Conservation (phyloP, 2,797 vertebrate genomes). For the Morelia viridis region DNA sequence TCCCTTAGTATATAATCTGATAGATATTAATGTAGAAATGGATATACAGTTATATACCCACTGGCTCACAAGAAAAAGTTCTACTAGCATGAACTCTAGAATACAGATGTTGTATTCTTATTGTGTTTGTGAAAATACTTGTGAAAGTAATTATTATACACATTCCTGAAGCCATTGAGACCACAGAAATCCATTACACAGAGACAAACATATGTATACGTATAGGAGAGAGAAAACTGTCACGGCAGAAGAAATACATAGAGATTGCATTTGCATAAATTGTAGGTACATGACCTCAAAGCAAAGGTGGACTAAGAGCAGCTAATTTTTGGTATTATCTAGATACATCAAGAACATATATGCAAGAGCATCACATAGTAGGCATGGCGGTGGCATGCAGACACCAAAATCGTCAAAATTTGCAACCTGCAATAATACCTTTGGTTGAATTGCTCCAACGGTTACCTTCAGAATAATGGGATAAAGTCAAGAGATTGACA, state of each 20-base stretch:
- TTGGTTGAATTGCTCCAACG: constrained; percentile 99
- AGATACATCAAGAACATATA: constrained; percentile 72
- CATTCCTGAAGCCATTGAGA: not conserved
- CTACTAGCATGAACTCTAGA: constrained; percentile 57
- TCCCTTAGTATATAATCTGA: constrained; percentile 35
- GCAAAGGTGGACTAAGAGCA: not conserved
- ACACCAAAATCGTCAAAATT: constrained; percentile 87
- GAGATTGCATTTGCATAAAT: not conserved
- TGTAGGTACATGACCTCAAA: not conserved
- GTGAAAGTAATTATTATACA: not conserved
- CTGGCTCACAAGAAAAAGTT: constrained; percentile 9
- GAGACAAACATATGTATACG: not conserved
- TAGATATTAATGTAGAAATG: constrained; percentile 13
- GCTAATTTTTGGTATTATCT: constrained; percentile 60
- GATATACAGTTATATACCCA: constrained; percentile 28
- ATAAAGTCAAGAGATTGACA: constrained; percentile 98
- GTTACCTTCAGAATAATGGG: constrained; percentile 99
- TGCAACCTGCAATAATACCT: constrained; percentile 92
- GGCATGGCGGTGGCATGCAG: constrained; percentile 82
- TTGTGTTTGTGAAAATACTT: not conserved
- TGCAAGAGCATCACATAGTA: constrained; percentile 76
- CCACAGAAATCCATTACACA: not conserved
- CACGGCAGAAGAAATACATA: not conserved
- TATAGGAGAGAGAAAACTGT: not conserved
- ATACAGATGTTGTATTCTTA: constrained; percentile 45